Evolutionary conservation across 2,888 invertebrate species (phyloP), one percentile per base, ranked within the genome.

Genomic region (Zygothrica quintamaculata): DNA sequence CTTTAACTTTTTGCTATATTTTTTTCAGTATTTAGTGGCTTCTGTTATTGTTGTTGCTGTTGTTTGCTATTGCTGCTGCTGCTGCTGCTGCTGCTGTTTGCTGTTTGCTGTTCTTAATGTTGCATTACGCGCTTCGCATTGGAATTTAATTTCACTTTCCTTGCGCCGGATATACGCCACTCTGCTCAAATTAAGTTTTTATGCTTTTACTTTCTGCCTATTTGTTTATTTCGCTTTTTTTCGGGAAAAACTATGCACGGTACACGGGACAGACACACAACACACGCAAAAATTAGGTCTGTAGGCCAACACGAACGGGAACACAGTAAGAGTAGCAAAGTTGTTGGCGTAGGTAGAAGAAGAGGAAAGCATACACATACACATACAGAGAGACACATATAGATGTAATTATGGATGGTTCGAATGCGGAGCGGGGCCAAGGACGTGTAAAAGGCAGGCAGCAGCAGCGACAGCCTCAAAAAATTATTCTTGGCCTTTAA

Each of bases 401-500:
- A 46, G 33, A 8, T 11, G 34, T 4, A 31, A 26, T 36, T 44
- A 64, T 52, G 55, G 53, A 60, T 46, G 50, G 51, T 64, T 65
- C 44, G 39, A 60, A 55, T 59, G 53, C 15, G 57, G 43, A 50
- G 74, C 69, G 65, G 59, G 71, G 73, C 68, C 72, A 79, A 76
- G 75, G 71, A 69, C 77, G 84, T 59, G 70, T 58, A 70, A 65
- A 60, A 64, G 56, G 46, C 68, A 67, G 58, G 43, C 43, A 53
- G 67, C 65, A 58, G 62, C 61, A 71, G 62, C 62, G 58, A 57
- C 65, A 59, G 56, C 56, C 52, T 68, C 44, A 22, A 53, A 74
- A n/a, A 77, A 75, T 74, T 76, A 84, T 87, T 88, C 90, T 90
- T 90, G 90, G 90, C 90, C 89, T 88, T 88, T 88, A 90, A 84